Conservation (phyloP, 1,140 invertebrate genomes). For the Zaprionus camerounensis region DNA sequence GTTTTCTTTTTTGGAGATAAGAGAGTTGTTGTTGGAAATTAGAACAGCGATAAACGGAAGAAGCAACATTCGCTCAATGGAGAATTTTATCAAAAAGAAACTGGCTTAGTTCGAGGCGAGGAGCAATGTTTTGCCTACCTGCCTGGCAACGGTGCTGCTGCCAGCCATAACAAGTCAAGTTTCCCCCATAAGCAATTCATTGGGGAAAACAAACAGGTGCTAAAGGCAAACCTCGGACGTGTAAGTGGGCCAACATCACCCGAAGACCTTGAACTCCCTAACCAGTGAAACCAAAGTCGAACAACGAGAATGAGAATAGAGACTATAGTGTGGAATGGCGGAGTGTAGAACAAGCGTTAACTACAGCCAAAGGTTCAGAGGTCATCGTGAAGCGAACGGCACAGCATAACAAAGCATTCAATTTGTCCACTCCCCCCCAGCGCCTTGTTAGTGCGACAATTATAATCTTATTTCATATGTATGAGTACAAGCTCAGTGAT, state of each 20-base stretch:
- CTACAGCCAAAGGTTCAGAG: constrained; percentile 36
- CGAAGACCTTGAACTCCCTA: constrained; percentile 63
- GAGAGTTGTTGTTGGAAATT: constrained; percentile 53
- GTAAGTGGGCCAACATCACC: constrained; percentile 48
- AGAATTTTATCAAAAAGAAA: background rate
- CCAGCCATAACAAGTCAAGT: constrained; percentile 50
- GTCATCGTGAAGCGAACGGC: constrained; percentile 15
- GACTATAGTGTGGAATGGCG: background rate
- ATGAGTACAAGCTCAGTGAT: constrained; percentile 13
- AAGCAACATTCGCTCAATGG: background rate
- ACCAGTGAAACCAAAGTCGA: constrained; percentile 28
- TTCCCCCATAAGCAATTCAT: constrained; percentile 59
- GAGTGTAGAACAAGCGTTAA: background rate
- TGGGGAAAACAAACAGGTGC: constrained; percentile 64
- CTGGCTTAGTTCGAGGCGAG: background rate
- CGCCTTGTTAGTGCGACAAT: constrained; percentile 22
- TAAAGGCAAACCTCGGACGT: constrained; percentile 17
- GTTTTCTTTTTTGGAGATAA: constrained; percentile 41
- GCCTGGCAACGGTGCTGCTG: constrained; percentile 62
- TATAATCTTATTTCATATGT: constrained; percentile 29
- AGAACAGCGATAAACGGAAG: constrained; percentile 62
- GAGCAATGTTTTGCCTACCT: background rate
- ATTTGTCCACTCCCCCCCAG: background rate
- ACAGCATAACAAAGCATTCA: constrained; percentile 16
- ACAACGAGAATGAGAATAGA: constrained; percentile 23